Percentiles rank a stretch among this genome's conserved stretches.
Evolutionary conservation across 2,888 invertebrate species (phyloP).

Genomic region (Rhogogaster chlorosoma): DNA sequence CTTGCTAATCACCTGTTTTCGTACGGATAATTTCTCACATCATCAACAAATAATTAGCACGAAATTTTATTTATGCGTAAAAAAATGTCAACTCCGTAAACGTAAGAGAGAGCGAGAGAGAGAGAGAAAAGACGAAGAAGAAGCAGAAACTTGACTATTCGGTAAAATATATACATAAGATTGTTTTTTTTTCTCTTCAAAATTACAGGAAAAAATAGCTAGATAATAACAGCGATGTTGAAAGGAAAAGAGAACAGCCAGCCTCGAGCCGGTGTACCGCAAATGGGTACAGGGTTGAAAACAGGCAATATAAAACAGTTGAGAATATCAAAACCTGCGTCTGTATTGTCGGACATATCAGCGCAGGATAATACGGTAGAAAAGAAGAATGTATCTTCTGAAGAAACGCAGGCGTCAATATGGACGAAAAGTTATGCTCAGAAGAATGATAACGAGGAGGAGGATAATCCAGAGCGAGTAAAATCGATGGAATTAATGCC

Average conservation of each 20-base stretch:
- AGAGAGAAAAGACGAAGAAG: no score
- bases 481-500: constrained; percentile 49
- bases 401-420: not conserved
- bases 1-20: no score
- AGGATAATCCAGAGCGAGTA: not conserved
- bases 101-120: no score
- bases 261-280: constrained; percentile 36
- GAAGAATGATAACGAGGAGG: not conserved
- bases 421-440: not conserved
- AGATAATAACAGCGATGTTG: constrained; percentile 18
- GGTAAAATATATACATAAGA: not conserved
- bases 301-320: constrained; percentile 17
- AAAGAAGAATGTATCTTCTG: not conserved
- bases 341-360: constrained; percentile 10
- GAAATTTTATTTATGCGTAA: not conserved
- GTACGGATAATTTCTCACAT: no score
- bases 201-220: constrained; percentile 24
- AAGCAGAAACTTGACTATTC: not conserved
- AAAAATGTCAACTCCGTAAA: no score
- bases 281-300: constrained; percentile 39
- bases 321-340: constrained; percentile 22
- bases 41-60: not conserved
- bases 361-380: constrained; percentile 5
- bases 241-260: constrained; percentile 58
- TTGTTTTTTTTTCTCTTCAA: not conserved